A percentile compares a stretch with the other conserved stretches of the same genome.
These are phyloP conservation scores for Papilio protenor DNA, from an alignment of 2,888 invertebrate genomes.

Conservation along the genomic window DNA sequence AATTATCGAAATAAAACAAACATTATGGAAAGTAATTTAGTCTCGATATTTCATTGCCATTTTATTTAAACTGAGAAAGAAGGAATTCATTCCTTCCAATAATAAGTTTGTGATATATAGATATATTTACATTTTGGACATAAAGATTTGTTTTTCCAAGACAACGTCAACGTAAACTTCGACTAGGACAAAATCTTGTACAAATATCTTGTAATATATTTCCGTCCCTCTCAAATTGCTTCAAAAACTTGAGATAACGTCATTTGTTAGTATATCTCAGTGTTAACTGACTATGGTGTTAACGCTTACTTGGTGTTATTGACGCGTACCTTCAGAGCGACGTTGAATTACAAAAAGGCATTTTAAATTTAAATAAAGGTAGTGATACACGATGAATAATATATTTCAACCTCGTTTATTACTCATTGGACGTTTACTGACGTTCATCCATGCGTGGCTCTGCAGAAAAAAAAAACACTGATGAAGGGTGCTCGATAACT, in stretches of 20 bases:
- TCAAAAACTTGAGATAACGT: neutral
- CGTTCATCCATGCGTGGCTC: conserved; percentile 32
- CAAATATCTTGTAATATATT: neutral
- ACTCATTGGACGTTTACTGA: conserved; percentile 36
- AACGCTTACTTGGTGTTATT: neutral
- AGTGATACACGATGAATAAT: conserved; percentile 37
- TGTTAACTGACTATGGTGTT: neutral
- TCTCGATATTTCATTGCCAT: neutral
- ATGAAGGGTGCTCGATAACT: conserved; percentile 34
- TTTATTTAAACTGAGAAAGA: neutral
- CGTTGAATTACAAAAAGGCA: conserved; percentile 20
- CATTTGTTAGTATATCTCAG: neutral
- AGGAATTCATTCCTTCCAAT: neutral
- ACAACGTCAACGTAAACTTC: neutral
- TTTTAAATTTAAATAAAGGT: conserved; percentile 37
- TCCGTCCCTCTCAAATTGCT: neutral
- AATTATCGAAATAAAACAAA: too few relatives aligned
- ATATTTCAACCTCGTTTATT: conserved; percentile 40
- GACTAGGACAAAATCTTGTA: neutral
- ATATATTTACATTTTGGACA: neutral
- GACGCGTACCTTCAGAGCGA: conserved; percentile 18
- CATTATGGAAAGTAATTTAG: too few relatives aligned
- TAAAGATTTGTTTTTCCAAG: neutral
- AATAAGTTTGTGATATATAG: neutral
- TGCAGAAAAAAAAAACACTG: conserved; percentile 22